Evolutionary conservation across 92 coral and sea anemone genomes (phyloP), one percentile per base, ranked within the genome.

Genomic region (Galaxea fascicularis): DNA sequence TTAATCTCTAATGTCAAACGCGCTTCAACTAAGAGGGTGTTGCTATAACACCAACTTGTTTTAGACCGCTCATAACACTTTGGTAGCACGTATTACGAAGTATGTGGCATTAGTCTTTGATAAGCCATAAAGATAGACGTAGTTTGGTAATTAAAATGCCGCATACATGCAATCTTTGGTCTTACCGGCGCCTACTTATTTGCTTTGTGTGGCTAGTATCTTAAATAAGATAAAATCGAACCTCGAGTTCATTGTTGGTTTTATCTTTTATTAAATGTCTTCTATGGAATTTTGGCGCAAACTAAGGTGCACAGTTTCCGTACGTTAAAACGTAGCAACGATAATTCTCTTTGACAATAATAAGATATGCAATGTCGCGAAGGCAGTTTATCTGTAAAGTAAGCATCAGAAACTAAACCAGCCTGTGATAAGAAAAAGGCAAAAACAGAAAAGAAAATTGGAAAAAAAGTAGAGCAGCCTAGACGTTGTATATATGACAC

Each of bases 131-230:
- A 73, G 63, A 15, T 73, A 73, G 29, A 9, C 24, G 4, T 72
- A 25, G 25, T 21, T 46, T 72, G 25, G 56, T 11, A 18, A 31
- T 49, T 26, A 47, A 46, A 47, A 27, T 11, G 30, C 57, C 28
- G 10, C 10, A 21, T 26, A 0, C 25, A 3, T 9, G 77, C 12
- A 54, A 27, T 35, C 4, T 31, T 39, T 26, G 79, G 28, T 53
- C 79, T 16, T 54, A 25, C 28, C 25, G 65, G 65, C 28, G 29
- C 79, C 62, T 18, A n/a, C n/a, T n/a, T n/a, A n/a, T n/a, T n/a
- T n/a, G 11, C 25, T 73, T 54, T n/a, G 41, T 27, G 39, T 10
- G 52, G 60, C 22, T 30, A 30, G 20, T 18, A 27, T 18, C n/a
- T 35, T 27, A 18, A 17, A 15, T 10, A 39, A 11, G 79, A 73